A percentile compares a stretch with the other conserved stretches of the same genome.
phyloP scores from a whole-genome alignment of 2,888 invertebrate species.

The Xestobium rufovillosum region DNA sequence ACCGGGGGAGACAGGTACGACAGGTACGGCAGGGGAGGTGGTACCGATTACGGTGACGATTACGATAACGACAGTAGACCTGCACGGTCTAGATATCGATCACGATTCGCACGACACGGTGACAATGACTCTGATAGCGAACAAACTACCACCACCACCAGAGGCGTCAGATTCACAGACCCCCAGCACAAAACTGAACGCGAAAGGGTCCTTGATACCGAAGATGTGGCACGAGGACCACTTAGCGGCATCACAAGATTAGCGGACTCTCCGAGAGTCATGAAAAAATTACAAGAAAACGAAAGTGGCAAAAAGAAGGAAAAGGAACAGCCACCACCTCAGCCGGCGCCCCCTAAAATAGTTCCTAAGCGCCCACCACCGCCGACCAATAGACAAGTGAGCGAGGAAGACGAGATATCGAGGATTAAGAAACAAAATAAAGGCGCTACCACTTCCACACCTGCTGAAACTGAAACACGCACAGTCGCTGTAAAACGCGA shows the following conservation, averaged over 20 bases:
- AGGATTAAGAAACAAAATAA: conserved; percentile 84
- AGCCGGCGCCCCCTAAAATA: conserved; percentile 51
- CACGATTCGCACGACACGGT: conserved; percentile 47
- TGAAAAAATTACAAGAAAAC: conserved; percentile 79
- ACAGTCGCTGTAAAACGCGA: conserved; percentile 44
- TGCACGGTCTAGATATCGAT: conserved; percentile 62
- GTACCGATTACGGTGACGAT: conserved; percentile 57
- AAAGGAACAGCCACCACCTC: conserved; percentile 56
- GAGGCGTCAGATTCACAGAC: conserved; percentile 60
- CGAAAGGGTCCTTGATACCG: conserved; percentile 74
- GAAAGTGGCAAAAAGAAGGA: conserved; percentile 68
- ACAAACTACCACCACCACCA: conserved; percentile 37
- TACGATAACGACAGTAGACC: conserved; percentile 58
- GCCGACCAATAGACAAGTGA: conserved; percentile 68
- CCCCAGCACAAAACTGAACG: conserved; percentile 57
- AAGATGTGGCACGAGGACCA: conserved; percentile 79
- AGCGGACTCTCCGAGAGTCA: conserved; percentile 80
- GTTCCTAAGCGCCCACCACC: conserved; percentile 45
- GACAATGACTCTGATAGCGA: conserved; percentile 75
- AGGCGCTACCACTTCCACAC: conserved; percentile 53
- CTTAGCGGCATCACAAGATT: conserved; percentile 83
- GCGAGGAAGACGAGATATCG: conserved; percentile 85
- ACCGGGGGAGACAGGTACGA: conserved; percentile 40
- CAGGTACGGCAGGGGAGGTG: conserved; percentile 43
- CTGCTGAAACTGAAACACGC: conserved; percentile 48